phyloP scores from a whole-genome alignment of 2,888 invertebrate genomes.

The Isoperla grammatica region DNA sequence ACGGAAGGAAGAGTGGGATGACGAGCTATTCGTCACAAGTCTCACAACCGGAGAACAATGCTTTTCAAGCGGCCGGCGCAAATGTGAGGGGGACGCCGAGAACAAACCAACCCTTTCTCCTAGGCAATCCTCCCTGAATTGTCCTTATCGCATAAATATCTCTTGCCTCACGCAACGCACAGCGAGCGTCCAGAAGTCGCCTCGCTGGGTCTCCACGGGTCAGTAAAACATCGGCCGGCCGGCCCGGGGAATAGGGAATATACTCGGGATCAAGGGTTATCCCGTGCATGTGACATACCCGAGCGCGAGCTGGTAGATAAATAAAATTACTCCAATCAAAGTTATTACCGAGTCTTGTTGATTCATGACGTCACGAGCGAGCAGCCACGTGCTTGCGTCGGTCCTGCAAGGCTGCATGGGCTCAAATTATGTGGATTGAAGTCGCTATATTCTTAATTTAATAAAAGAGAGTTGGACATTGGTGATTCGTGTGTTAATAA shows the following conservation, averaged over 20 bases:
- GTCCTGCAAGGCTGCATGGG: too few species aligned
- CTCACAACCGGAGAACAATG: constrained; percentile 1
- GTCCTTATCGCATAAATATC: constrained; percentile 12
- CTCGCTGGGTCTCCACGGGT: background rate
- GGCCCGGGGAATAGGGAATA: background rate
- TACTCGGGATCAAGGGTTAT: too few species aligned
- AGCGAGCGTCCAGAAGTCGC: background rate
- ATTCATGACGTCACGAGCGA: too few species aligned
- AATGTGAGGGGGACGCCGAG: background rate
- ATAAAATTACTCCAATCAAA: too few species aligned
- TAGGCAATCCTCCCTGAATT: constrained; percentile 11
- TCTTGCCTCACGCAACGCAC: background rate
- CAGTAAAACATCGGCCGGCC: constrained; percentile 7
- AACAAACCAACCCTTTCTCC: background rate
- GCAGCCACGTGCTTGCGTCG: too few species aligned
- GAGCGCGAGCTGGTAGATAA: too few species aligned
- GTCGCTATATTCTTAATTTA: too few species aligned
- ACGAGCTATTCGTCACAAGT: constrained; percentile 2
- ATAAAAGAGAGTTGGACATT: too few species aligned
- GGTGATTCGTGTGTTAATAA: too few species aligned
- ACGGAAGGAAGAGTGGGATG: background rate
- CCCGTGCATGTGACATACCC: too few species aligned
- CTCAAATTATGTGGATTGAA: too few species aligned
- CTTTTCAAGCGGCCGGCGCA: background rate
- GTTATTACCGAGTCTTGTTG: too few species aligned